Evolutionary conservation across 2,113 vertebrate species (phyloP).

Genomic region (Salvelinus namaycush): DNA sequence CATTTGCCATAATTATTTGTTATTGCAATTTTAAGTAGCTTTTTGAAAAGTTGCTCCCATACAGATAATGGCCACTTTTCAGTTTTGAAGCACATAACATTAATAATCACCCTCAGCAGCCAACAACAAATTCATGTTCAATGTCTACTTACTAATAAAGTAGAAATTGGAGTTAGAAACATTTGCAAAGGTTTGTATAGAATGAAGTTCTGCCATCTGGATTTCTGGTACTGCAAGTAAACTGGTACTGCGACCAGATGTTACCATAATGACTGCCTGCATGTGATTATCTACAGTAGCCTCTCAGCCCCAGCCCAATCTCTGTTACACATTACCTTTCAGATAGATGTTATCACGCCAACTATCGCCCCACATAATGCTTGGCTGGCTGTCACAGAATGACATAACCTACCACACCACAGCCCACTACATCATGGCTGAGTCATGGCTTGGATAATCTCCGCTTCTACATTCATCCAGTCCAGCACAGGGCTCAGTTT

Average conservation of each 20-base stretch:
- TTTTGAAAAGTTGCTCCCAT: background rate
- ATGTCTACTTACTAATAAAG: no score
- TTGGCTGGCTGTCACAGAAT: conserved; percentile 47
- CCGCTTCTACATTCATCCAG: conserved; percentile 27
- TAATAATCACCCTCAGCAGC: no score
- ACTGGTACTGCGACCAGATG: conserved; percentile 25
- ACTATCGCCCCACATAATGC: background rate
- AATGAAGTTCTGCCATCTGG: background rate
- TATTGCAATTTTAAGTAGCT: background rate
- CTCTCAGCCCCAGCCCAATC: conserved; percentile 34
- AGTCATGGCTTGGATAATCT: conserved; percentile 21
- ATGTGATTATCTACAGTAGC: conserved; percentile 32
- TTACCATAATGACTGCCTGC: conserved; percentile 28
- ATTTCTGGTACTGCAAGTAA: background rate
- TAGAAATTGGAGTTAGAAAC: no score
- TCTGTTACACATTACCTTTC: conserved; percentile 68
- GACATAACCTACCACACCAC: conserved; percentile 45
- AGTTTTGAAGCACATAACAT: no score
- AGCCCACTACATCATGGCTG: conserved; percentile 5
- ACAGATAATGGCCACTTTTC: no score
- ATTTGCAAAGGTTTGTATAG: no score
- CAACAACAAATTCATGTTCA: no score
- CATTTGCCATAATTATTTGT: background rate
- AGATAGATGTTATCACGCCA: conserved; percentile 57
- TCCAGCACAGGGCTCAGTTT: conserved; percentile 43